These are phyloP conservation scores for Ylistrum balloti DNA, from an alignment of 1,140 invertebrate species.

Conservation along the genomic window DNA sequence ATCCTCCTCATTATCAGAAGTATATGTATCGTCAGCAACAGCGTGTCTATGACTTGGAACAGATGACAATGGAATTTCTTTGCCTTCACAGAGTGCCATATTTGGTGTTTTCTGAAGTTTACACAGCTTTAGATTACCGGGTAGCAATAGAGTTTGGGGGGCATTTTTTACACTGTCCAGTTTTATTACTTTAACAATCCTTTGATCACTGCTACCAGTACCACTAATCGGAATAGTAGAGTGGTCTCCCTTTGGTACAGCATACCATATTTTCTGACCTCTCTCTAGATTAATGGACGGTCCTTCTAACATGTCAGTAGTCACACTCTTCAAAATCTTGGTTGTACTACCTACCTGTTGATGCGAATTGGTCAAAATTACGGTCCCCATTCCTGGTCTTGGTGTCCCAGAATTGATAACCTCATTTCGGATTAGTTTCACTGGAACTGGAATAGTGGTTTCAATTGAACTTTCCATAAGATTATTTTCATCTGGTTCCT, in stretches of 20 bases:
- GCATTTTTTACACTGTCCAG: not conserved
- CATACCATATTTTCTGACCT: not conserved
- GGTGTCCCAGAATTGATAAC: not conserved
- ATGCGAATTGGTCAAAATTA: too few relatives aligned
- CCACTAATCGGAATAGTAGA: not conserved
- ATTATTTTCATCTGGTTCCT: not conserved
- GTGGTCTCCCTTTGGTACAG: not conserved
- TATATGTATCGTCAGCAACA: too few relatives aligned
- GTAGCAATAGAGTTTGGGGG: not conserved
- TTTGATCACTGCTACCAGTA: not conserved
- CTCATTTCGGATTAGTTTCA: not conserved
- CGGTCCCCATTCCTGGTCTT: not conserved
- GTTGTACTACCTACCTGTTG: too few relatives aligned
- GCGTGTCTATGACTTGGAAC: not conserved
- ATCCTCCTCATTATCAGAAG: too few relatives aligned
- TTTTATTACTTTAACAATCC: not conserved
- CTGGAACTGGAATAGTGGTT: not conserved
- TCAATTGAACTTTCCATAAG: not conserved
- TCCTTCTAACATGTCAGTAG: not conserved
- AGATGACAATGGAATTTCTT: conserved; percentile 2
- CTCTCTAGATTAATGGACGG: not conserved
- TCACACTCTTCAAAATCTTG: not conserved
- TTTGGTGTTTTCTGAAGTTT: not conserved
- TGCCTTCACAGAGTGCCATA: not conserved
- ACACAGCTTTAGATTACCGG: not conserved